phyloP scores from a whole-genome alignment of 2,113 vertebrate species.

The Laticauda colubrina region DNA sequence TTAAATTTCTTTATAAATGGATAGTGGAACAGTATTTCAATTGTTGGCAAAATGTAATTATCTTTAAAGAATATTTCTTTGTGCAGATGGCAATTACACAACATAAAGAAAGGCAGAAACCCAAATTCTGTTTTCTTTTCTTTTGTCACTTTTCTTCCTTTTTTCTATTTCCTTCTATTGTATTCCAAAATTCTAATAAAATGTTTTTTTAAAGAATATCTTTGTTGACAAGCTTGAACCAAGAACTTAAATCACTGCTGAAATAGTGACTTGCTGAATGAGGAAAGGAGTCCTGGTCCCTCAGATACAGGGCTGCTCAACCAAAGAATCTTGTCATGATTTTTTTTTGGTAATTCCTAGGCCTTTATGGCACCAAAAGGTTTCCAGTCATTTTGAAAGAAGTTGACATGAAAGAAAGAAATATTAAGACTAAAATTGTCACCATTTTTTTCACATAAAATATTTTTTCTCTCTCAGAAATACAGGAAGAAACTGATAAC shows the following conservation, averaged over 20 bases:
- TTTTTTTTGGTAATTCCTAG: not conserved
- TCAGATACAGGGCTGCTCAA: not conserved
- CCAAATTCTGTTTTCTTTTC: not conserved
- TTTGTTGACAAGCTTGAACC: not conserved
- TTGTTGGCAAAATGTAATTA: not conserved
- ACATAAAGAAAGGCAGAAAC: not conserved
- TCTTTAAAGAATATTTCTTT: not conserved
- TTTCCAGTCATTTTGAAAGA: not conserved
- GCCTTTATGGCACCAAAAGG: no score
- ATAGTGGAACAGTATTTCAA: conserved; percentile 4
- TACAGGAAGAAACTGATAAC: not conserved
- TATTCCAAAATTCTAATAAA: not conserved
- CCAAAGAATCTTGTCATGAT: not conserved
- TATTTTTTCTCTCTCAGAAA: not conserved
- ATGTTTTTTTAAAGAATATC: not conserved
- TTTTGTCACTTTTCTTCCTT: not conserved
- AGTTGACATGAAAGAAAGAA: not conserved
- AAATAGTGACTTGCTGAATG: not conserved
- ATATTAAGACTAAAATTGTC: not conserved
- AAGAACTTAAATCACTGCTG: not conserved
- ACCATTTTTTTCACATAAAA: not conserved
- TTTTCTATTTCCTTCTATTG: not conserved
- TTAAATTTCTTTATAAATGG: not conserved
- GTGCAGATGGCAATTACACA: not conserved
- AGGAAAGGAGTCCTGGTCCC: not conserved